phyloP scores from a whole-genome alignment of 2,888 invertebrate species.

The Drosophila lutescens region DNA sequence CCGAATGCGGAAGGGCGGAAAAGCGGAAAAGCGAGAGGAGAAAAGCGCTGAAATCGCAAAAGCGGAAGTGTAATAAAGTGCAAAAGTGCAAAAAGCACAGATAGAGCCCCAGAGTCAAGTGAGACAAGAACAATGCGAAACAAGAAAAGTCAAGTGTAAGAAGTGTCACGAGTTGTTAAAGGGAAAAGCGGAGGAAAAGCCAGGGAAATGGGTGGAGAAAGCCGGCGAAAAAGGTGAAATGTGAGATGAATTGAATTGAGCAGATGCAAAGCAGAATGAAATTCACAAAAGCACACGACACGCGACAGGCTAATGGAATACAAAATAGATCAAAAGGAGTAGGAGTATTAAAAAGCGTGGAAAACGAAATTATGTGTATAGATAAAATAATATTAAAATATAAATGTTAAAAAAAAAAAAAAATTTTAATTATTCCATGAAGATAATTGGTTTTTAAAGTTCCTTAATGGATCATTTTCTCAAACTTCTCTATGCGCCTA shows the following conservation, averaged over 20 bases:
- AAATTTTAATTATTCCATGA: too few species aligned
- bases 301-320: conserved; percentile 6
- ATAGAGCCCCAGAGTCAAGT: conserved; percentile 29
- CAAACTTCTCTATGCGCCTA: neutral
- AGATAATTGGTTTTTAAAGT: too few species aligned
- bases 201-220: neutral
- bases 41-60: conserved; percentile 61
- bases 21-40: conserved; percentile 4
- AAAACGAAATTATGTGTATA: neutral
- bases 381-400: neutral
- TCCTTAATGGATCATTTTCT: neutral
- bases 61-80: conserved; percentile 72
- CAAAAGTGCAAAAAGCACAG: conserved; percentile 43
- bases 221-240: conserved; percentile 34
- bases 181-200: neutral
- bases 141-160: conserved; percentile 53
- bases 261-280: conserved; percentile 29
- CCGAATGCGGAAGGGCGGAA: conserved; percentile 5
- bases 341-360: neutral
- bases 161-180: conserved; percentile 44
- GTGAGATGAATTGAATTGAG: conserved; percentile 43
- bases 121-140: conserved; percentile 46
- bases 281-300: neutral
- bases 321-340: neutral
- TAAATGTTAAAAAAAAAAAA: neutral